Evolutionary conservation across 2,888 invertebrate genomes (phyloP), one percentile per base, ranked within the genome.

Genomic region (Lycia hirtaria): DNA sequence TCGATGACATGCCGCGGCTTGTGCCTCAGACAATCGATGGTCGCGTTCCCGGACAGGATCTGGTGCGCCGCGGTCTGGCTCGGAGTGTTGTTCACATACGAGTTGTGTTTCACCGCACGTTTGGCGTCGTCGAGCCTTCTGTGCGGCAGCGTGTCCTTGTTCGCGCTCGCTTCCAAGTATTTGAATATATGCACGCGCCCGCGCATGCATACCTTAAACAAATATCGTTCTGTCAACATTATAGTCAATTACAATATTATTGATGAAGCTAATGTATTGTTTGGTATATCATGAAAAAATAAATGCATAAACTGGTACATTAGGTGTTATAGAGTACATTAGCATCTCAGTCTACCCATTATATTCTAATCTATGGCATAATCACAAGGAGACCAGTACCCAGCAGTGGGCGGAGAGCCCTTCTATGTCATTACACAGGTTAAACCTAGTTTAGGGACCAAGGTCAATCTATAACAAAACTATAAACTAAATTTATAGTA

Each of bases 161-260:
- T 94, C 43, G 97, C 97, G 91, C 97, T 96, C 77, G 96, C 96
- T 84, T 98, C 98, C 69, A 98, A 93, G 90, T 96, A 98, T 86
- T 98, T 98, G 93, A 98, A 98, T 74, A 98, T 97, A 87, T 98
- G 98, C 78, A 97, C 97, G 78, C 97, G 94, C 71, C 98, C 98
- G 83, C 98, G 95, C 88, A 96, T 96, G 91, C 98, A 98, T 70
- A 97, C 92, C 97, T 97, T 86, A 4, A 92, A 79, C 49, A 38
- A 17, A 19, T 14, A 15, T n/a, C n/a, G n/a, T n/a, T n/a, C n/a
- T n/a, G n/a, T 35, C 22, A 2, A 9, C 9, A 14, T 35, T 10
- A 17, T 3, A 17, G n/a, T 17, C 14, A 22, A 12, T 38, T 12
- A 14, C 3, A 20, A 4, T 38, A 9, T 24, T 24, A 24, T 9